Evolutionary conservation across 2,113 vertebrate genomes (phyloP).

Genomic region (Oxyura jamaicensis): DNA sequence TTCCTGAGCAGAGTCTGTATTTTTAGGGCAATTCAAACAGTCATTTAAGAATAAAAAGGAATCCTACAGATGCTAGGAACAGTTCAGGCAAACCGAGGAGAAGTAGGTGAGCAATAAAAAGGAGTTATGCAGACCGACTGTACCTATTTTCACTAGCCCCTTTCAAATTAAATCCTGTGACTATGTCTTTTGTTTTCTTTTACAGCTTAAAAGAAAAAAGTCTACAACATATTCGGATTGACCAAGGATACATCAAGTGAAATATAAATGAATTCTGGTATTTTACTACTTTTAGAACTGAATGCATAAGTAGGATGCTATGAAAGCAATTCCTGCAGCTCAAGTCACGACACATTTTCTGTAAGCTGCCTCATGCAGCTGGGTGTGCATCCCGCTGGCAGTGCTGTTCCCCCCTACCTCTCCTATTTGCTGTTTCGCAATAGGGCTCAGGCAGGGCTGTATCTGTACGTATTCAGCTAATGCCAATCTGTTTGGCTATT

Average conservation of each 20-base stretch:
- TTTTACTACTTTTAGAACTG: neutral
- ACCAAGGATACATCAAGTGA: neutral
- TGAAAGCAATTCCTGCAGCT: neutral
- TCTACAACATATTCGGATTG: neutral
- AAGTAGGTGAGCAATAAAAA: neutral
- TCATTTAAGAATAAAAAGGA: neutral
- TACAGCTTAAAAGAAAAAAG: neutral
- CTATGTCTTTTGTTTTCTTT: neutral
- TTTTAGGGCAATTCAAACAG: neutral
- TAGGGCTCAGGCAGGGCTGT: neutral
- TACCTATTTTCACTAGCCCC: neutral
- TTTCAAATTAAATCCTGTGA: neutral
- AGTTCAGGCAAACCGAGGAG: neutral
- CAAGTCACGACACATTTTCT: no score
- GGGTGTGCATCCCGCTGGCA: neutral
- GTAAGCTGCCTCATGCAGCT: neutral
- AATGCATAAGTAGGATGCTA: fast-evolving
- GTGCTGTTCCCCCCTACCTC: neutral
- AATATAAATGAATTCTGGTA: neutral
- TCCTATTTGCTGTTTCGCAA: neutral
- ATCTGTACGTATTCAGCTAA: neutral
- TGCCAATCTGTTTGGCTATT: neutral
- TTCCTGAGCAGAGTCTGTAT: neutral
- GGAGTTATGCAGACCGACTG: neutral
- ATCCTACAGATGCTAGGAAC: neutral